These are phyloP conservation scores for Thunnus maccoyii DNA, from an alignment of 2,113 vertebrate genomes.

Conservation along the genomic window DNA sequence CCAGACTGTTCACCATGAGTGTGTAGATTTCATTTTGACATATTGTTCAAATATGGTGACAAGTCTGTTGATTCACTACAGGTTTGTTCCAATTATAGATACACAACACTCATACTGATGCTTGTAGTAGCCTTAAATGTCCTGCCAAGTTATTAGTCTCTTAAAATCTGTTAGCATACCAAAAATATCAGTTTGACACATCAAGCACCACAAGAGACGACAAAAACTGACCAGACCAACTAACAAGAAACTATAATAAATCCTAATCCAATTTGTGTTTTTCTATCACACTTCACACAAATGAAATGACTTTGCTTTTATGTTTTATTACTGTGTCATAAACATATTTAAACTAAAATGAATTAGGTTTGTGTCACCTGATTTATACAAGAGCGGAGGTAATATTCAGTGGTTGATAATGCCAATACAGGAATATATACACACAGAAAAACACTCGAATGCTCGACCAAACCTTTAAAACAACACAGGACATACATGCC, in stretches of 20 bases:
- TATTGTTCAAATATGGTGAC: constrained; percentile 45
- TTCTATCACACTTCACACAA: not conserved
- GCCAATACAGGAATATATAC: not conserved
- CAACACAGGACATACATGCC: not conserved
- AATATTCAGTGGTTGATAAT: constrained; percentile 4
- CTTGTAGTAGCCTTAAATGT: not conserved
- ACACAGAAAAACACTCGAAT: not conserved
- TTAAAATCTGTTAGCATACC: constrained; percentile 4
- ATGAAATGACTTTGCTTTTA: not conserved
- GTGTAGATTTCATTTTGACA: constrained; percentile 24
- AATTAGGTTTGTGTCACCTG: not conserved
- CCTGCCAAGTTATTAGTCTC: not conserved
- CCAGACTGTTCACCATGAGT: constrained; percentile 24
- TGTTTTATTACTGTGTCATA: not conserved
- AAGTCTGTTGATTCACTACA: not conserved
- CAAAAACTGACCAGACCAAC: not conserved
- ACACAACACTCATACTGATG: not conserved
- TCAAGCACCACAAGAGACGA: not conserved
- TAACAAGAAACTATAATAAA: not conserved
- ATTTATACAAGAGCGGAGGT: constrained; percentile 2
- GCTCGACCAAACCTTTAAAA: not conserved
- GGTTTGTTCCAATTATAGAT: constrained; percentile 4
- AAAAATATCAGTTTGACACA: not conserved
- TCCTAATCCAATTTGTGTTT: not conserved
- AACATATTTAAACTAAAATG: constrained; percentile 1